A percentile compares a stretch with the other conserved stretches of the same genome.
These are phyloP conservation scores for Phytoseiulus persimilis DNA, from an alignment of 2,888 invertebrate species.

Conservation along the genomic window DNA sequence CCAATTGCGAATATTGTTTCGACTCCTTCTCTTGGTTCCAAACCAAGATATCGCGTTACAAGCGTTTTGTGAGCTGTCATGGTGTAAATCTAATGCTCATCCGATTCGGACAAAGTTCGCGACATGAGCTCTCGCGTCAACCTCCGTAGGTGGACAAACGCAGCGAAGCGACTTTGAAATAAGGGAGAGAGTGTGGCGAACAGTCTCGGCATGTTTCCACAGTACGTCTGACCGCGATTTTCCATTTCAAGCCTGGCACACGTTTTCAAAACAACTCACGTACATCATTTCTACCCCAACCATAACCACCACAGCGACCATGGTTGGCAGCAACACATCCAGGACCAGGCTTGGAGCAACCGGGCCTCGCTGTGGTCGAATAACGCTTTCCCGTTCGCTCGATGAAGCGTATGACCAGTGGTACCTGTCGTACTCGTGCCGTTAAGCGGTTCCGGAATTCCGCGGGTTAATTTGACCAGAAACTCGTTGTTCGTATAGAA, in stretches of 20 bases:
- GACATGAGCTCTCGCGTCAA: too few species aligned
- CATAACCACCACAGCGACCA: background rate
- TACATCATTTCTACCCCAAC: background rate
- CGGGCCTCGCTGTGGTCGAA: background rate
- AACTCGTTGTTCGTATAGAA: too few species aligned
- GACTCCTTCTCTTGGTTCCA: background rate
- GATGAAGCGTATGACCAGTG: background rate
- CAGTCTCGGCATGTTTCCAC: background rate
- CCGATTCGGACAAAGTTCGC: too few species aligned
- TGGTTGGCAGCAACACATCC: background rate
- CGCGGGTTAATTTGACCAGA: too few species aligned
- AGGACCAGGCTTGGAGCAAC: background rate
- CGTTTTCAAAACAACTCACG: constrained; percentile 27
- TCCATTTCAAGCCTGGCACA: constrained; percentile 18
- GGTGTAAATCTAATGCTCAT: too few species aligned
- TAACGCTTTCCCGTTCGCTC: background rate
- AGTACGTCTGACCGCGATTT: background rate
- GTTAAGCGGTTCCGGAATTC: too few species aligned
- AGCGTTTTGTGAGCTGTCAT: too few species aligned
- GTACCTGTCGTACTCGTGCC: too few species aligned
- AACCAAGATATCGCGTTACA: too few species aligned
- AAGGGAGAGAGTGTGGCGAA: background rate
- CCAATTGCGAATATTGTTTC: background rate
- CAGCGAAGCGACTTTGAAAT: background rate
- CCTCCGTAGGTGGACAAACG: too few species aligned